These are phyloP conservation scores for Myotis vivesi DNA, from an alignment of 2,797 vertebrate genomes.

Conservation along the genomic window DNA sequence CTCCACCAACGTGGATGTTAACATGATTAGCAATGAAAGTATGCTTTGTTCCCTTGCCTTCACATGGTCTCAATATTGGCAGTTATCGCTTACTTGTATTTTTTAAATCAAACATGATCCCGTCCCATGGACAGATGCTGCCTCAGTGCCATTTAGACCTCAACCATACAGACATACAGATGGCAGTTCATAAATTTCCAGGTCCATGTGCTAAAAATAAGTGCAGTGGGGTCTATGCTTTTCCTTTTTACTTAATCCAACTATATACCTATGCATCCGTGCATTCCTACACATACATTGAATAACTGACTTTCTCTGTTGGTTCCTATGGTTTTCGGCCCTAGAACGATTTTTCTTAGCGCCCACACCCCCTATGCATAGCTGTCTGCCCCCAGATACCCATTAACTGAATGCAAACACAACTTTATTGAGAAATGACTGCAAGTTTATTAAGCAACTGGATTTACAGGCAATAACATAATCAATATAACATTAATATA, in stretches of 20 bases:
- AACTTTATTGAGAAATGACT: conserved; percentile 82
- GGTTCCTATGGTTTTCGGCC: conserved; percentile 13
- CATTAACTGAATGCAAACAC: conserved; percentile 82
- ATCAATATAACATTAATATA: conserved; percentile 86
- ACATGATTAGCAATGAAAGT: conserved; percentile 90
- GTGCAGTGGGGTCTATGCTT: neutral
- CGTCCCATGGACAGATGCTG: conserved; percentile 76
- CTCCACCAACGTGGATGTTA: conserved; percentile 92
- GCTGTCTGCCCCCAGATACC: conserved; percentile 74
- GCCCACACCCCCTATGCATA: conserved; percentile 4
- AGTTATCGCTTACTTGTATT: conserved; percentile 84
- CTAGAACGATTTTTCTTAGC: conserved; percentile 35
- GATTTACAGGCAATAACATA: conserved; percentile 85
- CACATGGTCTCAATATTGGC: conserved; percentile 89
- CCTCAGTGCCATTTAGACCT: conserved; percentile 69
- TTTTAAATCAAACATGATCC: conserved; percentile 82
- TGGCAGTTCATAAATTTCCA: conserved; percentile 69
- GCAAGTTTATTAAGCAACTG: conserved; percentile 84
- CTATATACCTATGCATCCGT: too few species aligned
- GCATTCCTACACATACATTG: neutral
- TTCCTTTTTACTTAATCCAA: conserved; percentile 51
- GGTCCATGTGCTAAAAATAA: conserved; percentile 70
- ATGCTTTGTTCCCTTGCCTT: conserved; percentile 91
- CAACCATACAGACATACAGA: conserved; percentile 69
- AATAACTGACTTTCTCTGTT: neutral